Conservation (phyloP, 2,797 vertebrate species). For the Enoplosus armatus region DNA sequence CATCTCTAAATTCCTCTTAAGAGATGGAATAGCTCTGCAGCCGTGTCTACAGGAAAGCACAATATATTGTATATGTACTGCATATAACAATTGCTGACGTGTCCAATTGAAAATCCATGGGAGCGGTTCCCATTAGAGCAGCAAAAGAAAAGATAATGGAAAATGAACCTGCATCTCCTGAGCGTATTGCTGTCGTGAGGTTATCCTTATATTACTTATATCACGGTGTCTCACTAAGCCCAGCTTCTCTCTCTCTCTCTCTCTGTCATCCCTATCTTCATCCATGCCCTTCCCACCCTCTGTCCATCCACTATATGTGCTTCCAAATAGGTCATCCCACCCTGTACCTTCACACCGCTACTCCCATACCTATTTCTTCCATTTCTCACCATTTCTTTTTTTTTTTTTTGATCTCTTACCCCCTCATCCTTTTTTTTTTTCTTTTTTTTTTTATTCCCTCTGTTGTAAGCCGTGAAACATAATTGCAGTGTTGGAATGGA, state of each 20-base stretch:
- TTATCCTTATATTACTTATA: conserved; percentile 22
- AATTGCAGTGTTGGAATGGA: conserved; percentile 48
- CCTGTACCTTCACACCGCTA: neutral
- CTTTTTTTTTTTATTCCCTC: conserved; percentile 40
- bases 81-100: conserved; percentile 25
- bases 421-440: conserved; percentile 20
- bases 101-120: conserved; percentile 42
- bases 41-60: neutral
- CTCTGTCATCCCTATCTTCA: conserved; percentile 8
- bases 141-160: conserved; percentile 43
- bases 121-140: conserved; percentile 19
- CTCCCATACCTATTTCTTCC: conserved; percentile 4
- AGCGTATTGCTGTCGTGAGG: conserved; percentile 17
- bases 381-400: conserved; percentile 10
- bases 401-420: conserved; percentile 31
- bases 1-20: neutral
- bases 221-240: conserved; percentile 22
- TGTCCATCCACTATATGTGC: neutral
- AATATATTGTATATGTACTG: neutral
- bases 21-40: conserved; percentile 5
- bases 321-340: conserved; percentile 27
- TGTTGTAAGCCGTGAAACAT: conserved; percentile 37
- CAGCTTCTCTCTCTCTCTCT: conserved; percentile 18
- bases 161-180: conserved; percentile 44
- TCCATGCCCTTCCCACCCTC: neutral